Conservation (phyloP, 2,113 vertebrate genomes). For the Suncus etruscus region DNA sequence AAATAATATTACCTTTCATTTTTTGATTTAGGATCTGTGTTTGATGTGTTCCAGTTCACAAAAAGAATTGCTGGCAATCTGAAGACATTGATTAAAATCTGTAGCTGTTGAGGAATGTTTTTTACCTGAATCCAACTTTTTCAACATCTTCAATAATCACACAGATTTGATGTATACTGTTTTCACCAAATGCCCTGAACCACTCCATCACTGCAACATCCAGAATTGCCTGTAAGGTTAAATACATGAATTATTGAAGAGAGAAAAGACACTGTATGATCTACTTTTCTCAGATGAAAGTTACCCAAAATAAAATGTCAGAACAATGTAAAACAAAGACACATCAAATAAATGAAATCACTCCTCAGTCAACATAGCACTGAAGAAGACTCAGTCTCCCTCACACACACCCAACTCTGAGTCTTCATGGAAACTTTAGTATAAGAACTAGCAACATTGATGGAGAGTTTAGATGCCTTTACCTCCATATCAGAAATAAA, state of each 20-base stretch:
- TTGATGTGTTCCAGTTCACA: not conserved
- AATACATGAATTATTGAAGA: slow-evolving; percentile 68
- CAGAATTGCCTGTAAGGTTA: slow-evolving; percentile 59
- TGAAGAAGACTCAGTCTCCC: not conserved
- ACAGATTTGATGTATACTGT: not conserved
- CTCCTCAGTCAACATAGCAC: not conserved
- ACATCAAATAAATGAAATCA: slow-evolving; percentile 29
- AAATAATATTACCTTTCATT: not conserved
- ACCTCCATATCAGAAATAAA: not conserved
- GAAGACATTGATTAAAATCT: not conserved
- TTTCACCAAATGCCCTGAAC: slow-evolving; percentile 33
- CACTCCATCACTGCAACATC: not conserved
- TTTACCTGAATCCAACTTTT: not conserved
- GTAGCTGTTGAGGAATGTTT: not conserved
- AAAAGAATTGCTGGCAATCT: not conserved
- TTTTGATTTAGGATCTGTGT: not conserved
- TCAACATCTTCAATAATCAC: slow-evolving; percentile 26
- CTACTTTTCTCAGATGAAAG: slow-evolving; percentile 46
- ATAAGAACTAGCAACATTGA: not conserved
- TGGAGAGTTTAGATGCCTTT: not conserved
- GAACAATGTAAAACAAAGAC: slow-evolving; percentile 59
- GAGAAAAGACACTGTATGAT: slow-evolving; percentile 25
- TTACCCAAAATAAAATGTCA: slow-evolving; percentile 42
- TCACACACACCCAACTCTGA: not conserved
- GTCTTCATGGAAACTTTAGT: not conserved